A percentile compares a stretch with the other conserved stretches of the same genome.
phyloP scores from a whole-genome alignment of 2,888 invertebrate species.

The Embidobia sp. region DNA sequence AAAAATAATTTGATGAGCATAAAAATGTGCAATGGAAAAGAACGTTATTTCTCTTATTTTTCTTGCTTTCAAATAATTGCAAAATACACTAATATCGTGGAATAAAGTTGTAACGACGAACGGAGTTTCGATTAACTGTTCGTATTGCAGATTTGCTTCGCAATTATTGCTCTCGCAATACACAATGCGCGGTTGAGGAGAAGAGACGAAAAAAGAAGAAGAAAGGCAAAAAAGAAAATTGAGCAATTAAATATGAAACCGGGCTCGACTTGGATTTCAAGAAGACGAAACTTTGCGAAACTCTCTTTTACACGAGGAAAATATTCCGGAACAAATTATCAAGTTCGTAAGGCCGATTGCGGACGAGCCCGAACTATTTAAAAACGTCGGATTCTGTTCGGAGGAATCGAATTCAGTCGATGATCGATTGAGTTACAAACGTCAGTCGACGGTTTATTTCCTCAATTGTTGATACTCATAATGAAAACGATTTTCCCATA shows the following conservation, averaged over 20 bases:
- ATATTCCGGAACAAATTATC: constrained; percentile 43
- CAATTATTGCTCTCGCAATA: constrained; percentile 15
- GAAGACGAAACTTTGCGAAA: constrained; percentile 29
- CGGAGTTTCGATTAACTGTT: no score
- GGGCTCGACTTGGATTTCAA: constrained; percentile 1
- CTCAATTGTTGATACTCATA: no score
- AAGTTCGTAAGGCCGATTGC: constrained; percentile 13
- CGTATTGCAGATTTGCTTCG: constrained; percentile 8
- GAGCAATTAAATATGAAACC: constrained; percentile 24
- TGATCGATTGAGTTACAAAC: not conserved
- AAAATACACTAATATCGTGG: no score
- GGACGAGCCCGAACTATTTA: constrained; percentile 3
- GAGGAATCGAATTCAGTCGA: constrained; percentile 15
- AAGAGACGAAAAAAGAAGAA: not conserved
- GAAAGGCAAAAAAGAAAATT: not conserved
- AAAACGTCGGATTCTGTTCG: constrained; percentile 5
- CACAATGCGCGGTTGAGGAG: not conserved
- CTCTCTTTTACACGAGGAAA: constrained; percentile 31
- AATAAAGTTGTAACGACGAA: no score
- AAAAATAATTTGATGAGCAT: no score
- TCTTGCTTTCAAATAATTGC: no score
- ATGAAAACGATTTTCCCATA: no score
- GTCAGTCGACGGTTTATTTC: no score
- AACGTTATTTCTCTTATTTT: no score
- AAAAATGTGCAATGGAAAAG: no score